These are phyloP conservation scores for Acronicta leporina DNA, from an alignment of 2,888 invertebrate species.

Conservation along the genomic window DNA sequence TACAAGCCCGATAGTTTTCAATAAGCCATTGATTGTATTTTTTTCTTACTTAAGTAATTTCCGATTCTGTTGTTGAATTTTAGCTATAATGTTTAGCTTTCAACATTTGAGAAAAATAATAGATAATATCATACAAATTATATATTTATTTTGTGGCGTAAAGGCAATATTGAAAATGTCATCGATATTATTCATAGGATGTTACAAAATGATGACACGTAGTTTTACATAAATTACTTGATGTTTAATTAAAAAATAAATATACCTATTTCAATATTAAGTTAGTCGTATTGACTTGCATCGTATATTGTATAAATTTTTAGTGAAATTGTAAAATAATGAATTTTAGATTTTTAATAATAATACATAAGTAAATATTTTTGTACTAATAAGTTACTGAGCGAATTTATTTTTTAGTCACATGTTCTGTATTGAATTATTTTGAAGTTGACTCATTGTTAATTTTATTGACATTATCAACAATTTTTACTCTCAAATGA, in stretches of 20 bases:
- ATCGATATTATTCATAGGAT: slow-evolving; percentile 12
- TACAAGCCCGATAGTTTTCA: too few relatives aligned
- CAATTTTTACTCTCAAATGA: slow-evolving; percentile 5
- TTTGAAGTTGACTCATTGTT: slow-evolving; percentile 40
- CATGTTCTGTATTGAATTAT: slow-evolving; percentile 32
- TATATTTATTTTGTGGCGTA: slow-evolving; percentile 1
- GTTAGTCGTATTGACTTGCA: slow-evolving; percentile 46
- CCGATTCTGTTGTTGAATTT: too few relatives aligned
- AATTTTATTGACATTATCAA: slow-evolving; percentile 18
- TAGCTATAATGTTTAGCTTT: too few relatives aligned
- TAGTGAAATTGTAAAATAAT: slow-evolving; percentile 56
- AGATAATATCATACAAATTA: neutral
- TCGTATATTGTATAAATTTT: slow-evolving; percentile 47
- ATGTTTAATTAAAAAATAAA: slow-evolving; percentile 43
- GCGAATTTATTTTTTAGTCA: slow-evolving; percentile 59
- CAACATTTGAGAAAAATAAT: too few relatives aligned
- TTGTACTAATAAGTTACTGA: slow-evolving; percentile 56
- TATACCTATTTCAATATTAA: slow-evolving; percentile 32
- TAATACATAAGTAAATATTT: slow-evolving; percentile 52
- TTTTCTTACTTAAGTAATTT: too few relatives aligned
- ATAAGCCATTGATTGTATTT: too few relatives aligned
- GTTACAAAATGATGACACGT: slow-evolving; percentile 22
- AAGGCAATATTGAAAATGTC: slow-evolving; percentile 5
- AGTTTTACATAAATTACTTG: slow-evolving; percentile 41
- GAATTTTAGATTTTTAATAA: slow-evolving; percentile 49